phyloP scores from a whole-genome alignment of 2,113 vertebrate species.

The Scomber scombrus region DNA sequence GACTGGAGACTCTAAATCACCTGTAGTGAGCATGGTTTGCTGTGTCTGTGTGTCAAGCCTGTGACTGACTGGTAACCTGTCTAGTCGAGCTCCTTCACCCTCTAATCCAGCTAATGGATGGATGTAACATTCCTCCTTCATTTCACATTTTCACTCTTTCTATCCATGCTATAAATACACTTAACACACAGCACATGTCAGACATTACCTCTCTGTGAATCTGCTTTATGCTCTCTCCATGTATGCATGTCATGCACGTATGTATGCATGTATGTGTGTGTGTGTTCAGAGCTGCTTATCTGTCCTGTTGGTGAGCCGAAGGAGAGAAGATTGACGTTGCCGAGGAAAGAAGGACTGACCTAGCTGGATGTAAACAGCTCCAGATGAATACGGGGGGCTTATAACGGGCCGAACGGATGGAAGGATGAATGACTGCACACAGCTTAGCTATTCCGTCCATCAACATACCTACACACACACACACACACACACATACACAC shows the following conservation, averaged over 20 bases:
- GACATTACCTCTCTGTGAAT: neutral
- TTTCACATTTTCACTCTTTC: neutral
- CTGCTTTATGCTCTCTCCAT: neutral
- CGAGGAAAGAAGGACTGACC: constrained; percentile 45
- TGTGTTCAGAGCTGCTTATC: constrained; percentile 19
- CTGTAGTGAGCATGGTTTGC: too few relatives aligned
- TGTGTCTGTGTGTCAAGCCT: too few relatives aligned
- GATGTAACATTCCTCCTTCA: too few relatives aligned
- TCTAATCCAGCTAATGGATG: too few relatives aligned
- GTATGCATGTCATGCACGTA: too few relatives aligned
- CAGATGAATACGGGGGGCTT: constrained; percentile 56
- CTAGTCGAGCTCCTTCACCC: too few relatives aligned
- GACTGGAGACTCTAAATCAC: too few relatives aligned
- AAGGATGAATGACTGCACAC: constrained; percentile 58
- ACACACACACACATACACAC: constrained; percentile 20
- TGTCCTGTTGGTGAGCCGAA: constrained; percentile 7
- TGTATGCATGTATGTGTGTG: neutral
- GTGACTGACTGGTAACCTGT: too few relatives aligned
- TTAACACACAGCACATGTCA: neutral
- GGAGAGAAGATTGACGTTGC: constrained; percentile 21
- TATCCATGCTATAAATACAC: neutral
- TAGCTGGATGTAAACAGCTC: constrained; percentile 62
- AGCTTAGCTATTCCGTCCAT: constrained; percentile 52
- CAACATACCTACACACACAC: constrained; percentile 31
- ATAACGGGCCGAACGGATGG: constrained; percentile 34